Evolutionary conservation across 2,888 invertebrate genomes (phyloP).

Genomic region (Drosophila algonquin): DNA sequence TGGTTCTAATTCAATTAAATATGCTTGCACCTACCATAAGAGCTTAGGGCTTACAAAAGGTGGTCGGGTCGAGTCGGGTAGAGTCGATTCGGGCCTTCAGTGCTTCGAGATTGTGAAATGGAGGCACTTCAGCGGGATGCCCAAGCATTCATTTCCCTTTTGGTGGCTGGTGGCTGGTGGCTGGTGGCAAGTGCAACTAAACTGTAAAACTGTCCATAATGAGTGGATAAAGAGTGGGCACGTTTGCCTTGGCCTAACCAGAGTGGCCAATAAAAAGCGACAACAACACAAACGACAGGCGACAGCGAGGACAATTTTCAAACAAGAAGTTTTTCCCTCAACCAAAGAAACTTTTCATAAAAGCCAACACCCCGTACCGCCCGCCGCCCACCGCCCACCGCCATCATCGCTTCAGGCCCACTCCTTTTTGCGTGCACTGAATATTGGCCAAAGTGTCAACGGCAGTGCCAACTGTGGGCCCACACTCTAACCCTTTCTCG

Average conservation of each 20-base stretch:
- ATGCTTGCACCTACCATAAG: constrained; percentile 1
- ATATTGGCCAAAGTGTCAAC: constrained; percentile 77
- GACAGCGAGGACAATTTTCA: constrained; percentile 43
- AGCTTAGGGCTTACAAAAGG: neutral
- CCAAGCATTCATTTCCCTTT: neutral
- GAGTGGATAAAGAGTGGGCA: constrained; percentile 68
- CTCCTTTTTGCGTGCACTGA: constrained; percentile 59
- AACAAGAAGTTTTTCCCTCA: constrained; percentile 33
- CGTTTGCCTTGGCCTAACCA: constrained; percentile 50
- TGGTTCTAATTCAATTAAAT: constrained; percentile 39
- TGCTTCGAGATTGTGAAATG: neutral
- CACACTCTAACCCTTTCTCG: neutral
- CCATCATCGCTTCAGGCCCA: neutral
- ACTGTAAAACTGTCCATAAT: constrained; percentile 69
- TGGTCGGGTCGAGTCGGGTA: no score
- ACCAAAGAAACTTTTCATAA: constrained; percentile 61
- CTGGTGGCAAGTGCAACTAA: constrained; percentile 51
- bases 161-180: neutral
- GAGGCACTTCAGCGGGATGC: neutral
- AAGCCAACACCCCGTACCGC: constrained; percentile 9
- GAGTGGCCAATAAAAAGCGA: constrained; percentile 60
- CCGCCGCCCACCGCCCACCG: neutral
- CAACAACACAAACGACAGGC: constrained; percentile 18
- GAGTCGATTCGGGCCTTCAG: neutral
- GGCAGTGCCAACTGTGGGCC: constrained; percentile 66